These are phyloP conservation scores for Tribolium freemani DNA, from an alignment of 2,888 invertebrate species.

Conservation along the genomic window DNA sequence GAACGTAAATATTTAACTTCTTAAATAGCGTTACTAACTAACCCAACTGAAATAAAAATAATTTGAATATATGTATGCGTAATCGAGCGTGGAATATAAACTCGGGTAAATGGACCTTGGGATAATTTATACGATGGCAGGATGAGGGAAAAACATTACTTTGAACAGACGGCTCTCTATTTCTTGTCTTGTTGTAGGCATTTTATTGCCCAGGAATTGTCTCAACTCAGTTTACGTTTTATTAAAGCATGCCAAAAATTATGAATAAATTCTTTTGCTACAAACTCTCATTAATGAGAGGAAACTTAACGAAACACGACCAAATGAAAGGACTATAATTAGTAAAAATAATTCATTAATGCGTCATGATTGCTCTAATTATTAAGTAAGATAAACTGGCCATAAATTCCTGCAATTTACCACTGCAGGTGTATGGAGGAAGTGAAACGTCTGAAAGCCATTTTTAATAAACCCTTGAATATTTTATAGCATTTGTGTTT, in stretches of 20 bases:
- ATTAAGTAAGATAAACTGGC: too few species aligned
- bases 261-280: background rate
- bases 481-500: too few species aligned
- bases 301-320: too few species aligned
- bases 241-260: background rate
- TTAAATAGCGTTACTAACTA: conserved; percentile 59
- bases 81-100: conserved; percentile 65
- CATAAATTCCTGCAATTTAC: too few species aligned
- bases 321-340: too few species aligned
- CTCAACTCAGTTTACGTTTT: background rate
- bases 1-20: conserved; percentile 28
- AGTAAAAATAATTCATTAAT: too few species aligned
- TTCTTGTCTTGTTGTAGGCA: background rate
- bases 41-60: conserved; percentile 60
- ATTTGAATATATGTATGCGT: conserved; percentile 61
- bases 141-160: conserved; percentile 22
- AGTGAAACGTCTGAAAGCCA: too few species aligned
- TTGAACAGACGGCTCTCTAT: conserved; percentile 17
- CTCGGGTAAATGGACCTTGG: conserved; percentile 57
- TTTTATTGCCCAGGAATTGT: background rate
- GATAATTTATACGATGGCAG: conserved; percentile 57
- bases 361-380: too few species aligned
- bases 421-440: too few species aligned
- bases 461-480: too few species aligned
- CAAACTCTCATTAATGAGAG: too few species aligned